Evolutionary conservation across 2,888 invertebrate genomes (phyloP), one percentile per base, ranked within the genome.

Genomic region (Polydrusus tereticollis): DNA sequence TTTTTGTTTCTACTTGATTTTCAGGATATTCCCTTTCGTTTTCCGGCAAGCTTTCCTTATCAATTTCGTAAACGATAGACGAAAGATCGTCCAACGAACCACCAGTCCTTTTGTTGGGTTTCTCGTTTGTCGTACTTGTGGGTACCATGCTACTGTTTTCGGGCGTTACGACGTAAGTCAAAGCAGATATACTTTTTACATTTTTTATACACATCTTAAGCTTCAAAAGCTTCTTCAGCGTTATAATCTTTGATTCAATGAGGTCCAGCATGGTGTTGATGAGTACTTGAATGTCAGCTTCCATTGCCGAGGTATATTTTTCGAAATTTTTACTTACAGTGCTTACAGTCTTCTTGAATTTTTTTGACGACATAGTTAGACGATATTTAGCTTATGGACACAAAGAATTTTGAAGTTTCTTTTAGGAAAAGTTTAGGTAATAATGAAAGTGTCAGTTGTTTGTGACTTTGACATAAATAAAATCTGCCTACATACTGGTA

Each of bases 381-480:
- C n/a, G 41, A 38, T 16, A 38, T 45, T 7, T 10, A 33, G 52
- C n/a, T 45, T 5, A 10, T 29, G 23, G 20, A 16, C 36, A 69
- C 69, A 52, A 8, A 38, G 20, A 62, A 66, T 69, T 67, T 69
- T 41, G 64, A 43, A 23, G n/a, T 47, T 65, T 41, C 7, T 50
- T 5, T 2, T 21, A 12, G 52, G 26, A 38, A 23, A 57, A 59
- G 8, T 26, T 60, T 60, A 43, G 23, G 21, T 2, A 43, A 8
- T 23, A 18, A 73, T 65, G 72, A 69, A 60, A 69, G 68, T 75
- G 69, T 70, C 69, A 69, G 72, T n/a, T n/a, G 70, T 38, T 63
- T 72, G 63, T 74, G 69, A 70, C 59, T 76, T 76, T 79, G 79
- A 80, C 76, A 83, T 81, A 82, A 45, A 21, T 23, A 23, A 20